phyloP scores from a whole-genome alignment of 1,140 invertebrate species.

The Lutraria rhynchaena region DNA sequence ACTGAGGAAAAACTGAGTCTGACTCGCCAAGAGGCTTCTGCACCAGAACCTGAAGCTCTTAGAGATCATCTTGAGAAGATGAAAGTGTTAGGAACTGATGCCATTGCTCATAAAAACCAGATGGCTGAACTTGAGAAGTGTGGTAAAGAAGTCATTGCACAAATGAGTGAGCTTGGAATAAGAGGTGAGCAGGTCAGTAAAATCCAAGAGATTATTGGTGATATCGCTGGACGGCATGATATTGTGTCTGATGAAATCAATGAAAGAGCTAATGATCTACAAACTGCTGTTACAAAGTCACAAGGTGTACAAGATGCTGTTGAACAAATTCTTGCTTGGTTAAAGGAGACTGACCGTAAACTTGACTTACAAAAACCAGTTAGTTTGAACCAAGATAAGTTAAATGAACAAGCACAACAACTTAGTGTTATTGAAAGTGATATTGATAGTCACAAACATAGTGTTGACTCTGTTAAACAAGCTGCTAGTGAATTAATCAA shows the following conservation, averaged over 20 bases:
- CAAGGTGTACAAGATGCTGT: constrained; percentile 97
- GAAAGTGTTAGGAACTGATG: constrained; percentile 93
- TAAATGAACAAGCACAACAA: constrained; percentile 94
- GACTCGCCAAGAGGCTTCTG: constrained; percentile 90
- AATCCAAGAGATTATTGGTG: constrained; percentile 89
- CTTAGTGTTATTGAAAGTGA: constrained; percentile 91
- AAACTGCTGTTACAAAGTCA: constrained; percentile 94
- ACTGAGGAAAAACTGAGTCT: constrained; percentile 90
- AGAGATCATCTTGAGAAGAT: constrained; percentile 93
- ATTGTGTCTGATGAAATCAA: constrained; percentile 84
- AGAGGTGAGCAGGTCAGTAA: constrained; percentile 88
- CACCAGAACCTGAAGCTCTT: constrained; percentile 92
- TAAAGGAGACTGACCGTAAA: constrained; percentile 91
- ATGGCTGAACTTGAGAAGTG: constrained; percentile 87
- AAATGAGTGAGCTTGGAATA: constrained; percentile 89
- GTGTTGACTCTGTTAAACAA: constrained; percentile 91
- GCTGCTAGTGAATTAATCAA: constrained; percentile 91
- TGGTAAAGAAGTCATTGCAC: constrained; percentile 83
- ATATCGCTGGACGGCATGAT: constrained; percentile 89
- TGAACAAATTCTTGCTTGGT: constrained; percentile 92
- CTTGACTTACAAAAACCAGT: constrained; percentile 89
- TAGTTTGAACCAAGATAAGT: constrained; percentile 92
- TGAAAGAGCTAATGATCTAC: constrained; percentile 71
- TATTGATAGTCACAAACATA: constrained; percentile 91
- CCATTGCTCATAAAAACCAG: constrained; percentile 91